Base-by-base conservation (phyloP, 2,888 invertebrate genomes). In the Orchestes rusci region DNA sequence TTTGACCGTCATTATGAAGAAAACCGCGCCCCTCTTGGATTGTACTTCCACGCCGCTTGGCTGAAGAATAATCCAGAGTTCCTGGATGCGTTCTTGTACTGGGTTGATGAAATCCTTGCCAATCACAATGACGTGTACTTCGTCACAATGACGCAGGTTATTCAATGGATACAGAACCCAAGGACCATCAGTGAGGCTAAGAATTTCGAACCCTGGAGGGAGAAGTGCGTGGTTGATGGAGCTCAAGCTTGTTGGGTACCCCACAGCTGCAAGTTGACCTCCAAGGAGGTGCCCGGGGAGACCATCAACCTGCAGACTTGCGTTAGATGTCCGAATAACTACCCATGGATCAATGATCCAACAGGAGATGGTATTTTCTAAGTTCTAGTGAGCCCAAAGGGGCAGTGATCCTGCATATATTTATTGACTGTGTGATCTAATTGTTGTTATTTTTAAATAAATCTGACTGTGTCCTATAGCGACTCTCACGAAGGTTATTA, bases 21-120 rank as follows among this genome's bases (percentile, higher is more conserved):
- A 65, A 91, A 91, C 67, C 80, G 90, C 48, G 90, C 91, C 4
- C 91, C 91, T 0, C 70, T 91, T 5, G 91, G 90, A 56, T 77
- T 92, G 18, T 91, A 89, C 70, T 92, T 91, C 85, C 91, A 92
- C 71, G 91, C 91, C 1, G 91, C 91, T 23, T 92, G 91, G 91
- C 71, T 92, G 53, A 89, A 84, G 70, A 91, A 91, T 69, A 91
- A 92, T 64, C 91, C 91, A 32, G 92, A 93, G 68, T 91, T 81
- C 67, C 73, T 92, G 53, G 92, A 92, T 62, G 91, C 91, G 39
- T 92, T 93, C 79, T 73, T 91, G 15, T 90, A 84, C 67, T 93
- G 92, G 92, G 83, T 93, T 62, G 92, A 93, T 65, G 92, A 93
- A 70, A 77, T 89, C 47, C 71, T 89, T 27, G 73, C 79, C 56